Conservation (phyloP, 2,113 vertebrate genomes). For the Macaca nemestrina region DNA sequence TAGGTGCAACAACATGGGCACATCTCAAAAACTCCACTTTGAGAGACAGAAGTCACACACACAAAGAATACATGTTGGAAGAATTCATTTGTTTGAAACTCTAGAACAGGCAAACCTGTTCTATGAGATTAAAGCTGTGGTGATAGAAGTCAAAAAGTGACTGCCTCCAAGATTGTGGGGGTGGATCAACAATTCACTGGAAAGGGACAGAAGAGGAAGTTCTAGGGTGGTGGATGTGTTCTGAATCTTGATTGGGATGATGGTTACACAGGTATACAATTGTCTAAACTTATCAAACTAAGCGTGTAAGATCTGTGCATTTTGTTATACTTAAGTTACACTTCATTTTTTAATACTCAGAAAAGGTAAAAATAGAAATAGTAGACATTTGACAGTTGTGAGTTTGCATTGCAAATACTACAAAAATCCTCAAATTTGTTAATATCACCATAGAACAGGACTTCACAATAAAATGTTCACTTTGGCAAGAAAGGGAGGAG, state of each 20-base stretch:
- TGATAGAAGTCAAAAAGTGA: not conserved
- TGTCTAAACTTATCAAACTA: not conserved
- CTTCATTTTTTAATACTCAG: not conserved
- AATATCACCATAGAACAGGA: not conserved
- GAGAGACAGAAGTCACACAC: not conserved
- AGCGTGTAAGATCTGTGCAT: not conserved
- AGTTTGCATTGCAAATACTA: not conserved
- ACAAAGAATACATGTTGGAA: not conserved
- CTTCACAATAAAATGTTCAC: not conserved
- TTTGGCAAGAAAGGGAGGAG: rapidly evolving
- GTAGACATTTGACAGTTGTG: not conserved
- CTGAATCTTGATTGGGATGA: not conserved
- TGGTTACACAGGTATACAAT: too few species aligned
- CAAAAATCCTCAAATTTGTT: not conserved
- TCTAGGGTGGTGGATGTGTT: not conserved
- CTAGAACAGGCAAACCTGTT: not conserved
- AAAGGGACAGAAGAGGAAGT: not conserved
- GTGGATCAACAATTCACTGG: not conserved
- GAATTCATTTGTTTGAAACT: not conserved
- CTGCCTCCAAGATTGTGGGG: too few species aligned
- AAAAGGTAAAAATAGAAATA: not conserved
- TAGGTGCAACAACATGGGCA: rapidly evolving
- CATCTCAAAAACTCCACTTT: not conserved
- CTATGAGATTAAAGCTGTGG: too few species aligned
- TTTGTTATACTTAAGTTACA: not conserved